Conservation (phyloP, 2,113 vertebrate species). For the Hippocampus abdominalis region DNA sequence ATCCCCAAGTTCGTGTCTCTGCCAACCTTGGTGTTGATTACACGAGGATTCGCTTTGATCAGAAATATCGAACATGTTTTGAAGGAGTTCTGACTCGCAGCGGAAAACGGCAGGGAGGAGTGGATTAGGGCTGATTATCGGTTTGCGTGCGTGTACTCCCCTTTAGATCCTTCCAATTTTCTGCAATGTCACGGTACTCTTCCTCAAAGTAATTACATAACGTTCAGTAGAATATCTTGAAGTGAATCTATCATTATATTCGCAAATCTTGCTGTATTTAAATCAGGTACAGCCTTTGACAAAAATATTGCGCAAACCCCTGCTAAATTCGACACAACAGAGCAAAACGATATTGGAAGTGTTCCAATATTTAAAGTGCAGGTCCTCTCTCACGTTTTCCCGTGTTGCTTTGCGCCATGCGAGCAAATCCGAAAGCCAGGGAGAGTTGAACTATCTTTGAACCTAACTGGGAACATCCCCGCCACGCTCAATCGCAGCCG, state of each 20-base stretch:
- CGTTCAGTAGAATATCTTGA: too few species aligned
- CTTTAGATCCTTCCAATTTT: too few species aligned
- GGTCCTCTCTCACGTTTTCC: not conserved
- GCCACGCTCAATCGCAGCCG: slow-evolving; percentile 36
- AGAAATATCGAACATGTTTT: too few species aligned
- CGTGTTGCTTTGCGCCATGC: slow-evolving; percentile 12
- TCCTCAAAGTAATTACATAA: too few species aligned
- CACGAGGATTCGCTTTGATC: too few species aligned
- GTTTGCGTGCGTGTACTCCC: too few species aligned
- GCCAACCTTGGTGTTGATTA: too few species aligned
- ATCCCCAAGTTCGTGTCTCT: too few species aligned
- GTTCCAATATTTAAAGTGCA: not conserved
- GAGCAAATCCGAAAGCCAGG: slow-evolving; percentile 11
- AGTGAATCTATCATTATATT: not conserved
- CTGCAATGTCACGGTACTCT: too few species aligned
- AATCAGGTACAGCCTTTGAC: not conserved
- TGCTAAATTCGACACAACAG: not conserved
- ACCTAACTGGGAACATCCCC: slow-evolving; percentile 33
- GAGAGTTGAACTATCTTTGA: slow-evolving; percentile 48
- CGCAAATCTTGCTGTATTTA: not conserved
- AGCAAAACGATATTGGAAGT: not conserved
- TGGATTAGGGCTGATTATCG: too few species aligned
- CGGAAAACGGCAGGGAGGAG: too few species aligned
- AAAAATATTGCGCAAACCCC: not conserved
- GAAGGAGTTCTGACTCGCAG: too few species aligned